Percentiles rank a stretch among this genome's conserved stretches.
Conservation (phyloP, 2,797 vertebrate genomes). For the Prionace glauca region DNA sequence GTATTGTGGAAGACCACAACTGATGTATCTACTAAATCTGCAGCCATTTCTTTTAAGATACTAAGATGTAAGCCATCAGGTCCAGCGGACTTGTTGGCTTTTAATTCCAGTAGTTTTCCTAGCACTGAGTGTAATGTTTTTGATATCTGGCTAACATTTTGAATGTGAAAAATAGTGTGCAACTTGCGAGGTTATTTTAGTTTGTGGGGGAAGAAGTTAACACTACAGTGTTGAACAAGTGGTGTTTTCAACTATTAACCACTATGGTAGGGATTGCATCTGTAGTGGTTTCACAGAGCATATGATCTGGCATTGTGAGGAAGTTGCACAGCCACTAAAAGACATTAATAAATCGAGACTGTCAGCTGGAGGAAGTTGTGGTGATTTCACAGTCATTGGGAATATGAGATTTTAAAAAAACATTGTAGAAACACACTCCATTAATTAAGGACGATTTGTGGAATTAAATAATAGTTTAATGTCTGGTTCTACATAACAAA, state of each 20-base stretch:
- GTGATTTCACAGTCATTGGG: not conserved
- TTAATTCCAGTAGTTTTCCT: too few species aligned
- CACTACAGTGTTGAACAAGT: not conserved
- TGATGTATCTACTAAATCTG: too few species aligned
- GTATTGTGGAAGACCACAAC: too few species aligned
- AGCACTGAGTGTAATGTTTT: not conserved
- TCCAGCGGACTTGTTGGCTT: too few species aligned
- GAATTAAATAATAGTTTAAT: not conserved
- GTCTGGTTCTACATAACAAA: not conserved
- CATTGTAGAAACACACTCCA: not conserved
- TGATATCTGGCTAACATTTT: not conserved
- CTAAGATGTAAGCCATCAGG: too few species aligned
- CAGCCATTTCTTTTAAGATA: too few species aligned
- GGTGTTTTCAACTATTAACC: constrained; percentile 11
- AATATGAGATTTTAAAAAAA: not conserved
- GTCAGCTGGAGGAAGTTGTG: constrained; percentile 17
- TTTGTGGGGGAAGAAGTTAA: not conserved
- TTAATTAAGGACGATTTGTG: not conserved
- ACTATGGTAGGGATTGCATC: not conserved
- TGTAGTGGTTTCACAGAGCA: not conserved
- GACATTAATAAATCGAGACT: constrained; percentile 8
- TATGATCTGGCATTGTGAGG: not conserved
- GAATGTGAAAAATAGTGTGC: not conserved
- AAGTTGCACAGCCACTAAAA: not conserved
- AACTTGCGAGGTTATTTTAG: not conserved